A percentile compares a stretch with the other conserved stretches of the same genome.
Conservation (phyloP, 2,113 vertebrate species). For the Coptodon rendalli region DNA sequence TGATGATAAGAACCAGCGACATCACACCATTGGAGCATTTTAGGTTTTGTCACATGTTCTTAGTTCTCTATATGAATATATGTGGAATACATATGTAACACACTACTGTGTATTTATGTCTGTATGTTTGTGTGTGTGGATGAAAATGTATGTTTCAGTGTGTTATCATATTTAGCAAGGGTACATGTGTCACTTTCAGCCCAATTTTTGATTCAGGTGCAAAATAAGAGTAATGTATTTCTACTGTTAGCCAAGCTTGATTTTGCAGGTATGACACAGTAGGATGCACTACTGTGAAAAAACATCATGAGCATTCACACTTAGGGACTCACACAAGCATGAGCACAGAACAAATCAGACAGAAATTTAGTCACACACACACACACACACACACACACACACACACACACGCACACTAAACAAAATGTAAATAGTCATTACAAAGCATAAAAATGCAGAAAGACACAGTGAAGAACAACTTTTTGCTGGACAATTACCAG, state of each 20-base stretch:
- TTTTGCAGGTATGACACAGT: background rate
- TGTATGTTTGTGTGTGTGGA: background rate
- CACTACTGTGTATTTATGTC: background rate
- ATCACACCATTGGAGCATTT: conserved; percentile 1
- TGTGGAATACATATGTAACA: background rate
- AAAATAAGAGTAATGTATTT: background rate
- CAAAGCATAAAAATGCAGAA: background rate
- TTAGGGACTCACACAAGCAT: background rate
- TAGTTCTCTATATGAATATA: conserved; percentile 10
- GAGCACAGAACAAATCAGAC: background rate
- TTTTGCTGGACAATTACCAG: background rate
- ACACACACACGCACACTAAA: background rate
- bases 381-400: background rate
- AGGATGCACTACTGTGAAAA: background rate
- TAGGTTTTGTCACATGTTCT: background rate
- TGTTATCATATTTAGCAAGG: background rate
- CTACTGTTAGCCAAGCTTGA: background rate
- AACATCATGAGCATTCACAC: background rate
- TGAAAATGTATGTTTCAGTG: background rate
- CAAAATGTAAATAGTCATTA: background rate
- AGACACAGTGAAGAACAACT: background rate
- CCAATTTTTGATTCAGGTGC: background rate
- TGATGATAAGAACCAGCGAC: conserved; percentile 1
- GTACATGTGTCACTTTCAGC: background rate
- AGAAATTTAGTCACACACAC: background rate